Base-by-base conservation (phyloP, 2,888 invertebrate species). In the Sericinus montela region DNA sequence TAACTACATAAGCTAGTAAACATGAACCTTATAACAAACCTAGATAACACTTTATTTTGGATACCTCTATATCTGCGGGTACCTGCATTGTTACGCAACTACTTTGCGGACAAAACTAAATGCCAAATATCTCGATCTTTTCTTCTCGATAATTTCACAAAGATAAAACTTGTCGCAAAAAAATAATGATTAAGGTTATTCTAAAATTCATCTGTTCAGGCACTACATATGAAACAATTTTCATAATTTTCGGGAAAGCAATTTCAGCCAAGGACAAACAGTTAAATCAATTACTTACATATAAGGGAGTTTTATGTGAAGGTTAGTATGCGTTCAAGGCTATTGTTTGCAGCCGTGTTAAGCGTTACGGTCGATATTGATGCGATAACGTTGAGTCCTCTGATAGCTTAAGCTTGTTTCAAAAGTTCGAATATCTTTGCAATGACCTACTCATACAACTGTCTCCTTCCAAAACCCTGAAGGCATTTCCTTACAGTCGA, bases 71-170 rank as follows among this genome's bases (percentile, higher is more conserved):
- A 65, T 65, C 63, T 58, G 59, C 58, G 63, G 61, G 64, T 76
- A 81, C 78, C 85, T 84, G 86, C 86, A 86, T 62, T 73, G 72
- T 86, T 83, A 79, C 70, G 72, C 79, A 84, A 86, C 71, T 58
- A 64, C 69, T 74, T 80, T 72, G 83, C 81, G 72, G 79, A 78
- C 67, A 70, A 73, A 74, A 70, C 66, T 58, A 70, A 19, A 67
- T 84, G 83, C 82, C 84, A 84, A n/a, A 85, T 77, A 75, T 71
- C 73, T 75, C 67, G 69, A 69, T 42, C 19, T 37, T 32, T 5
- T 25, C 1, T n/a, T n/a, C n/a, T n/a, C n/a, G n/a, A n/a, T n/a
- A n/a, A n/a, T n/a, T n/a, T n/a, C n/a, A n/a, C n/a, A n/a, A n/a
- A n/a, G n/a, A n/a, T n/a, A n/a, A n/a, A n/a, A n/a, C n/a, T n/a